Evolutionary conservation across 2,113 vertebrate species (phyloP), one percentile per base, ranked within the genome.

Genomic region (Ctenodactylus gundi): DNA sequence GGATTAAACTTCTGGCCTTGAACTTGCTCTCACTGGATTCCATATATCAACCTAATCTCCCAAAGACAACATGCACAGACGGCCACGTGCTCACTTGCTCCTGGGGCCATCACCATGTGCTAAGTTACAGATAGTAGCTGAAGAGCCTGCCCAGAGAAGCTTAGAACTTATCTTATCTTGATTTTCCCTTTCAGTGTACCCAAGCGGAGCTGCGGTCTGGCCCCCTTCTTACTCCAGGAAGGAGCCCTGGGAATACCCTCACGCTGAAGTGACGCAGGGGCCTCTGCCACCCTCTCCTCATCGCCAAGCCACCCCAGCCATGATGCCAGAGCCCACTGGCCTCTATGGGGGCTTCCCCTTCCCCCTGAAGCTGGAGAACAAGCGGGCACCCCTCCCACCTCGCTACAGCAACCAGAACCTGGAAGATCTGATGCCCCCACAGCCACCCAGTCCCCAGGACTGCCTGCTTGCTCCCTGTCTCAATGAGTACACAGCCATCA

Each of bases 331-430:
- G 4, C 97, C 99, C 0, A 97, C 98, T 18, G 98, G 98, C 15
- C 98, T 99, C 31, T 99, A 99, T 0, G 98, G 99, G 1, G 99
- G 99, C 20, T 99, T 99, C 90, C 99, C 99, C 1, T 99, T 99
- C 96, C 99, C 99, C 0, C 97, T 99, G 95, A 99, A 99, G 41
- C 98, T 98, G 62, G 98, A 96, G 13, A 99, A 99, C 98, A 99
- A 99, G 72, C 98, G 99, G 1, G 99, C 99, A 0, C 99, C 99
- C 2, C 98, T 99, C n/a, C 99, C 99, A 0, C 99, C 99, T 1
- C 99, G 99, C 97, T 99, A 99, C 96, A 99, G 99, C 98, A 99
- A 99, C 98, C 99, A 99, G 97, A 99, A 99, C 98, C 98, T 99
- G 97, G 99, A 99, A 88, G 99, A 99, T 96, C 99, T 99, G 97